phyloP scores from a whole-genome alignment of 2,797 vertebrate species.

The Heliangelus exortis region DNA sequence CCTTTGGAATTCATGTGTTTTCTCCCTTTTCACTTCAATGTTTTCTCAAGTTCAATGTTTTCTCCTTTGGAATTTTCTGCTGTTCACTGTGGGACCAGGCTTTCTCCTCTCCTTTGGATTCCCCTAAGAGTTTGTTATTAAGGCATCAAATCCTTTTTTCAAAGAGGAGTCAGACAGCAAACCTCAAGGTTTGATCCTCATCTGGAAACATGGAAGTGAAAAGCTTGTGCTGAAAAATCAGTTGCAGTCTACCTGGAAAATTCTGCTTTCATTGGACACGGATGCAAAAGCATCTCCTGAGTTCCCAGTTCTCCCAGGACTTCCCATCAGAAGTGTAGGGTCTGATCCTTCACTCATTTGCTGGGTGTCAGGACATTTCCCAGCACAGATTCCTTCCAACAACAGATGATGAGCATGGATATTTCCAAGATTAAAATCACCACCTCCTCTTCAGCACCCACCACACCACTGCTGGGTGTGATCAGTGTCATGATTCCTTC shows the following conservation, averaged over 20 bases:
- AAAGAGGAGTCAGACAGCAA: background rate
- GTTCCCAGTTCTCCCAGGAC: background rate
- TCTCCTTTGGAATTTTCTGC: background rate
- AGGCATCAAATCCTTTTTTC: background rate
- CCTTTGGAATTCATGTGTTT: background rate
- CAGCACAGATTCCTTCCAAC: background rate
- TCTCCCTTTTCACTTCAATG: no score
- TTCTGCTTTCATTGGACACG: background rate
- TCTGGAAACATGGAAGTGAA: background rate
- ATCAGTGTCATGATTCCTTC: background rate
- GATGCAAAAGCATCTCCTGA: background rate
- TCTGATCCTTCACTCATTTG: background rate
- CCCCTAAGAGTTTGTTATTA: background rate
- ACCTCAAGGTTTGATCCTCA: background rate
- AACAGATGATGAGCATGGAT: rapidly evolving
- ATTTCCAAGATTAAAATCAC: background rate
- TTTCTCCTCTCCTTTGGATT: background rate
- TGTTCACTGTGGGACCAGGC: background rate
- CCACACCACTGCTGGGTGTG: rapidly evolving
- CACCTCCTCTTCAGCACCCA: background rate
- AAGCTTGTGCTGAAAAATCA: background rate
- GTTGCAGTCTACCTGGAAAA: background rate
- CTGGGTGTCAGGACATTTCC: background rate
- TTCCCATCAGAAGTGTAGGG: background rate
- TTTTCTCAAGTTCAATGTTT: no score